A percentile compares a stretch with the other conserved stretches of the same genome.
These are phyloP conservation scores for Sebastes nivosus DNA, from an alignment of 2,797 vertebrate genomes.

Conservation along the genomic window DNA sequence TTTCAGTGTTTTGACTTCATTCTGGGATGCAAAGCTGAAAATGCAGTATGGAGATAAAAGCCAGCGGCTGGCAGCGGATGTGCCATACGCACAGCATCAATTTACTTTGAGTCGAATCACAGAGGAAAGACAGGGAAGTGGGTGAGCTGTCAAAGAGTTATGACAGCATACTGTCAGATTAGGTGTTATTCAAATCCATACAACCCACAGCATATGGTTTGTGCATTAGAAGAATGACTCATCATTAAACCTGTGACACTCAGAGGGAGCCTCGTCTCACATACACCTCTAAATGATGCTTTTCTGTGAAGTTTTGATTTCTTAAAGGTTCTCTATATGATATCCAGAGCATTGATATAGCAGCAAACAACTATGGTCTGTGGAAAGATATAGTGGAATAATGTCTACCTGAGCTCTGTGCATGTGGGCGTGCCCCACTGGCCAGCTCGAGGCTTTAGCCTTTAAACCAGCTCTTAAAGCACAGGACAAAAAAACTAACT, in stretches of 20 bases:
- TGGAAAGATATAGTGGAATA: background rate
- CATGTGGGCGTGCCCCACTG: background rate
- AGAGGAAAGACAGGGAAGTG: conserved; percentile 15
- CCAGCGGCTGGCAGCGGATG: background rate
- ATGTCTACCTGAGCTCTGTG: too few species aligned
- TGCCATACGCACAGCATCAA: background rate
- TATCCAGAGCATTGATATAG: background rate
- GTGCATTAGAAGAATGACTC: conserved; percentile 13
- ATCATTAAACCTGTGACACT: conserved; percentile 3
- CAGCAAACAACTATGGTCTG: background rate
- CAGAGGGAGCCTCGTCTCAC: background rate
- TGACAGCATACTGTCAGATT: conserved; percentile 24
- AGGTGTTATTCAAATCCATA: conserved; percentile 23
- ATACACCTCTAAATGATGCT: background rate
- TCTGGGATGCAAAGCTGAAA: background rate
- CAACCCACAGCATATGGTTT: conserved; percentile 8
- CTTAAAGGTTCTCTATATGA: background rate
- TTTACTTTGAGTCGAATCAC: background rate
- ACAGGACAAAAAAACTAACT: too few species aligned
- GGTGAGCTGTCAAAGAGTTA: background rate
- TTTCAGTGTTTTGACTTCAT: conserved; percentile 6
- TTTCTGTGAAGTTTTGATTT: background rate
- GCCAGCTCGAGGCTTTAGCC: too few species aligned
- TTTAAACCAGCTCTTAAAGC: too few species aligned
- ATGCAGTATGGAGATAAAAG: background rate